Evolutionary conservation across 2,797 vertebrate species (phyloP).

Genomic region (Echeneis naucrates): DNA sequence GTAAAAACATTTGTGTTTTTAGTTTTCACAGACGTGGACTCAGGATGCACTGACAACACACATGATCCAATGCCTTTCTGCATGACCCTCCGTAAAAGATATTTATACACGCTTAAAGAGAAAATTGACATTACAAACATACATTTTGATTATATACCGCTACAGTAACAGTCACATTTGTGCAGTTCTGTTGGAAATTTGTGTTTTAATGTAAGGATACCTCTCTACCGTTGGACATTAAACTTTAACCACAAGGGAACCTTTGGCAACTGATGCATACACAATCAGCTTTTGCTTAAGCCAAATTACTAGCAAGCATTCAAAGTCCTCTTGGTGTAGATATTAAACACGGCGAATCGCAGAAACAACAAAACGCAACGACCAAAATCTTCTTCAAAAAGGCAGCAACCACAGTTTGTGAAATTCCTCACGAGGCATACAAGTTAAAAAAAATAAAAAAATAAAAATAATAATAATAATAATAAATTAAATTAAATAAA

Average conservation of each 20-base stretch:
- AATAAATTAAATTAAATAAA: too few relatives aligned
- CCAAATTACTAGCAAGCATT: neutral
- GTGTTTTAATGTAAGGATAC: too few relatives aligned
- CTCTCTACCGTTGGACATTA: too few relatives aligned
- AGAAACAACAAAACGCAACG: neutral
- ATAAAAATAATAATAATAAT: too few relatives aligned
- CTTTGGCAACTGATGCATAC: too few relatives aligned
- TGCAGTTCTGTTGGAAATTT: too few relatives aligned
- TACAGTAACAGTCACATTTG: too few relatives aligned
- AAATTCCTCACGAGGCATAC: conserved; percentile 7
- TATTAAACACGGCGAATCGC: neutral
- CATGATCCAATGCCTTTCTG: neutral
- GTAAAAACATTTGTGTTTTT: neutral
- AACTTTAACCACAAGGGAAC: too few relatives aligned
- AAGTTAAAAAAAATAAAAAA: too few relatives aligned
- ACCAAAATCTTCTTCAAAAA: neutral
- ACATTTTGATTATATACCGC: neutral
- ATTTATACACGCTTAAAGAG: neutral
- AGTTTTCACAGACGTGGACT: neutral
- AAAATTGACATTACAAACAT: neutral
- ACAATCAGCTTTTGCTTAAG: neutral
- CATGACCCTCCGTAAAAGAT: neutral
- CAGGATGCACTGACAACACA: neutral
- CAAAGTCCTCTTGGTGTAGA: neutral
- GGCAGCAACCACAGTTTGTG: neutral